phyloP scores from a whole-genome alignment of 2,797 vertebrate species.

The Macrochelys suwanniensis region DNA sequence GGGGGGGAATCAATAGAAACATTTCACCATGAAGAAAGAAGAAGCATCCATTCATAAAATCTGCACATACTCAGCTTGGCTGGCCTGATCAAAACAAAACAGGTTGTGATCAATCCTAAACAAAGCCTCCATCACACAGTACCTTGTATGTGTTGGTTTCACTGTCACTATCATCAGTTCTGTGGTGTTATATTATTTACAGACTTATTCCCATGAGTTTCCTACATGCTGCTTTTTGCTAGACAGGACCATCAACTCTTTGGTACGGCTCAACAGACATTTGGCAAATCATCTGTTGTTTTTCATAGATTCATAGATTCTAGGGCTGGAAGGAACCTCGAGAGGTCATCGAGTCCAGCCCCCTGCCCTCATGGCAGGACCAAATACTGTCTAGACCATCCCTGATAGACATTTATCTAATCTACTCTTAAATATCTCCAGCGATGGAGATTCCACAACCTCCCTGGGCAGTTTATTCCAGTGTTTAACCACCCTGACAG shows the following conservation, averaged over 20 bases:
- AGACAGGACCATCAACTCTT: not conserved
- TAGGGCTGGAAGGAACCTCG: too few relatives aligned
- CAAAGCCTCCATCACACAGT: not conserved
- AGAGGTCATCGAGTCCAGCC: too few relatives aligned
- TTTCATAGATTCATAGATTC: too few relatives aligned
- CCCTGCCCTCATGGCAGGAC: too few relatives aligned
- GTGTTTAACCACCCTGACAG: too few relatives aligned
- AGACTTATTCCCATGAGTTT: fast-evolving
- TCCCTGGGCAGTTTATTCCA: too few relatives aligned
- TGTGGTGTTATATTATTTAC: not conserved
- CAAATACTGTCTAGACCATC: too few relatives aligned
- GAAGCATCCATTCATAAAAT: not conserved
- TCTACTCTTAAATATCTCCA: too few relatives aligned
- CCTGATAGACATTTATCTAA: too few relatives aligned
- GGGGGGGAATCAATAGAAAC: not conserved
- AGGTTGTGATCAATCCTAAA: not conserved
- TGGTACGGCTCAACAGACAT: not conserved
- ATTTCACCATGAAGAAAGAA: not conserved
- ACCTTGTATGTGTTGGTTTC: not conserved
- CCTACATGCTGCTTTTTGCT: not conserved
- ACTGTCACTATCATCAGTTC: not conserved
- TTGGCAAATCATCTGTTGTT: not conserved
- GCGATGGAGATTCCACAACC: too few relatives aligned
- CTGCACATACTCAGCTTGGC: not conserved
- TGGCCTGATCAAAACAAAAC: not conserved